phyloP scores from a whole-genome alignment of 92 coral and sea anemone genomes.

The Zoanthus sansibaricus region DNA sequence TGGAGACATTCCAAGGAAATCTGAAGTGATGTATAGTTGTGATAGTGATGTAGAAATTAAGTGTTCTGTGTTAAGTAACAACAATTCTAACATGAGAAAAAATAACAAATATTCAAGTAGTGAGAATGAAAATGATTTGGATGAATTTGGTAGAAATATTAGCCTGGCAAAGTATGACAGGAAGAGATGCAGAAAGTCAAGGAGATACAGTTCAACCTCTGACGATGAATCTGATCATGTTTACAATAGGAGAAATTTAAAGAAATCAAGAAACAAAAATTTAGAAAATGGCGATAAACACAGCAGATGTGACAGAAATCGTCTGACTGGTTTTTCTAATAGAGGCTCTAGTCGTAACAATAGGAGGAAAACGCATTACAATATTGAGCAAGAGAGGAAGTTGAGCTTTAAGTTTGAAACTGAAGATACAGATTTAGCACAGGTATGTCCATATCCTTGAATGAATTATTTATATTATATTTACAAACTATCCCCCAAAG shows the following conservation, averaged over 20 bases:
- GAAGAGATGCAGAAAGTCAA: slow-evolving; percentile 12
- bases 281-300: slow-evolving; percentile 46
- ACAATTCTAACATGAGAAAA: slow-evolving; percentile 2
- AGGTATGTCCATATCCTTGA: too few relatives aligned
- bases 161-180: slow-evolving; percentile 25
- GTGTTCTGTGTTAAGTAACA: slow-evolving; percentile 8
- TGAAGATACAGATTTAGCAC: slow-evolving; percentile 61
- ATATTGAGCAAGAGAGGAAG: slow-evolving; percentile 94
- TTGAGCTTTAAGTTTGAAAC: slow-evolving; percentile 88
- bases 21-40: neutral
- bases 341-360: slow-evolving; percentile 27
- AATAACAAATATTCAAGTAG: neutral
- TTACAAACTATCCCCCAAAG: too few relatives aligned
- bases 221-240: slow-evolving; percentile 27
- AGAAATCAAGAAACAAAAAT: slow-evolving; percentile 17
- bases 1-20: neutral
- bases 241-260: slow-evolving; percentile 29
- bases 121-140: neutral
- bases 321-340: slow-evolving; percentile 14
- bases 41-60: slow-evolving; percentile 25
- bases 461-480: too few relatives aligned
- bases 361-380: slow-evolving; percentile 47
- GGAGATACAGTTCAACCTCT: neutral
- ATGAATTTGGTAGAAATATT: slow-evolving; percentile 42
- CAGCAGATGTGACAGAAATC: slow-evolving; percentile 30